phyloP scores from a whole-genome alignment of 2,888 invertebrate genomes.

The Neoaliturus tenellus region DNA sequence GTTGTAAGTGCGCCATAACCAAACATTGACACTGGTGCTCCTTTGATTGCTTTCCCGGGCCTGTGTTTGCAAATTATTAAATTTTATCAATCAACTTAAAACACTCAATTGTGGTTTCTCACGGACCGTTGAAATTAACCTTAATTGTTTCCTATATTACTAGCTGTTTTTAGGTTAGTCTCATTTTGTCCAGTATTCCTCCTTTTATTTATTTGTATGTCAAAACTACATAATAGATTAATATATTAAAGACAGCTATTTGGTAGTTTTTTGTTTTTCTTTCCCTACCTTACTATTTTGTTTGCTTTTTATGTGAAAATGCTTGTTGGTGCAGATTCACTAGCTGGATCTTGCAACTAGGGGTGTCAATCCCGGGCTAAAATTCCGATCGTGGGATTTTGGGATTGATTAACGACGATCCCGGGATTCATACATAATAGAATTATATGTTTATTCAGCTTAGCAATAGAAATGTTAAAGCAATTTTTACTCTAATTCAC shows the following conservation, averaged over 20 bases:
- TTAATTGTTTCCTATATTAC: constrained; percentile 14
- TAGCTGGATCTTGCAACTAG: too few species aligned
- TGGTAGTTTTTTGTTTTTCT: constrained; percentile 23
- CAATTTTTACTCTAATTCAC: too few species aligned
- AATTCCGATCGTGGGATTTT: too few species aligned
- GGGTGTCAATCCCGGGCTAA: too few species aligned
- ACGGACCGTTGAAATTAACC: constrained; percentile 13
- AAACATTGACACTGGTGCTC: constrained; percentile 33
- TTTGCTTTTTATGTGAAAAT: too few species aligned
- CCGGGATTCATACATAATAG: too few species aligned
- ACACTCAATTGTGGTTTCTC: constrained; percentile 1
- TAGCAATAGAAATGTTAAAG: too few species aligned
- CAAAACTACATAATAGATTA: constrained; percentile 45
- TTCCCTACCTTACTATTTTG: not conserved
- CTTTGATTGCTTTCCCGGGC: constrained; percentile 12
- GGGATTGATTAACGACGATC: too few species aligned
- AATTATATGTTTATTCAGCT: too few species aligned
- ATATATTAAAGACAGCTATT: constrained; percentile 57
- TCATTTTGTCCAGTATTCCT: constrained; percentile 1
- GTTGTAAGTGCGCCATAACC: constrained; percentile 32
- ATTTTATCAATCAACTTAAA: constrained; percentile 16
- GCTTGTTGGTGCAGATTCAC: too few species aligned
- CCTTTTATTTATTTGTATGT: constrained; percentile 42
- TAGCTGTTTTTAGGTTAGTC: constrained; percentile 38
- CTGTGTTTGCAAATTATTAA: constrained; percentile 5